A percentile compares a stretch with the other conserved stretches of the same genome.
These are phyloP conservation scores for Zophobas atratus DNA, from an alignment of 1,140 invertebrate species.

Conservation along the genomic window DNA sequence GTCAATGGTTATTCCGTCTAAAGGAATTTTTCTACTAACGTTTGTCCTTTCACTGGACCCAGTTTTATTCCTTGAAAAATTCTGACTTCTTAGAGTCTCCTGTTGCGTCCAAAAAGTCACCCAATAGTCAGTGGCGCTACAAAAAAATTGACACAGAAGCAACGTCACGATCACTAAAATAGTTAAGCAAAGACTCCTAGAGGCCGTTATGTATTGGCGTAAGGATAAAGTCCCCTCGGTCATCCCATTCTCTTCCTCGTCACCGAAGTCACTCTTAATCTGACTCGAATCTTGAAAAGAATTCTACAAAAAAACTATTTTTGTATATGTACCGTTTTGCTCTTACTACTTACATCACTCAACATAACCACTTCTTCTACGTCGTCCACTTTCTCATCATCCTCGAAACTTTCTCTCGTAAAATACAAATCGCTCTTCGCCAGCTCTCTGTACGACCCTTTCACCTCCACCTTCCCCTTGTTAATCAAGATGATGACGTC, in stretches of 20 bases:
- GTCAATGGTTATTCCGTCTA: neutral
- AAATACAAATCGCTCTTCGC: conserved; percentile 64
- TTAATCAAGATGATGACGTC: conserved; percentile 80
- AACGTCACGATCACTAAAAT: neutral
- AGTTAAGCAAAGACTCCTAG: neutral
- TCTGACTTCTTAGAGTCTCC: neutral
- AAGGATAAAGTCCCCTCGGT: neutral
- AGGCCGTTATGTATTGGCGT: neutral
- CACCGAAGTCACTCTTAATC: neutral
- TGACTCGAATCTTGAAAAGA: neutral
- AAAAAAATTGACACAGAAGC: neutral
- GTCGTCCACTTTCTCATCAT: conserved; percentile 65
- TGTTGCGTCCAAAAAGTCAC: conserved; percentile 22
- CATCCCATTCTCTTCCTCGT: neutral
- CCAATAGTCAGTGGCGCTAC: conserved; percentile 2
- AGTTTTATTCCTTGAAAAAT: neutral
- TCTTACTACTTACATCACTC: conserved; percentile 32
- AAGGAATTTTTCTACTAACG: no score
- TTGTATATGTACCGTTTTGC: no score
- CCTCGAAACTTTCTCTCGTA: conserved; percentile 48
- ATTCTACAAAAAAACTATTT: neutral
- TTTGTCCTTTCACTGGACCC: neutral
- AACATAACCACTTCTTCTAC: conserved; percentile 61
- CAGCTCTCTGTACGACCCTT: conserved; percentile 75
- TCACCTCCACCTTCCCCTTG: conserved; percentile 74